These are phyloP conservation scores for Adelosebastes latens DNA, from an alignment of 2,797 vertebrate species.

Conservation along the genomic window DNA sequence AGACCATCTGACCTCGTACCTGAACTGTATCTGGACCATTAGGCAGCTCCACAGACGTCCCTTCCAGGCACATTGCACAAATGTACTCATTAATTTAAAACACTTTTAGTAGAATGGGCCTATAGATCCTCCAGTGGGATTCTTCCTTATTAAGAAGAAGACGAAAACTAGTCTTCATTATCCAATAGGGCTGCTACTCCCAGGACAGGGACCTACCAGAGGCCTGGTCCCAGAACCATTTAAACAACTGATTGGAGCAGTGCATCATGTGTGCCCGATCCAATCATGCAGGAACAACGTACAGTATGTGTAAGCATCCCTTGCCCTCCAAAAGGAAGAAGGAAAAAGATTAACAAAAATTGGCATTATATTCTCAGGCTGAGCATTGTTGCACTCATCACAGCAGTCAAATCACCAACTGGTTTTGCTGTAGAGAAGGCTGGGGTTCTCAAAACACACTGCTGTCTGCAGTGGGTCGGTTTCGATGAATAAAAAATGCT, in stretches of 20 bases:
- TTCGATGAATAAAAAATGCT: slow-evolving; percentile 39
- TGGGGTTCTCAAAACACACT: slow-evolving; percentile 1
- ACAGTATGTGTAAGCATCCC: not conserved
- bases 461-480: slow-evolving; percentile 15
- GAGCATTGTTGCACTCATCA: not conserved
- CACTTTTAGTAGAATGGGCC: slow-evolving; percentile 1
- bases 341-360: not conserved
- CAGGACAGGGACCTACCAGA: slow-evolving; percentile 5
- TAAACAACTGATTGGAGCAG: not conserved
- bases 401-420: slow-evolving; percentile 15
- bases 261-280: not conserved
- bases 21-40: not conserved
- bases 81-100: slow-evolving; percentile 24
- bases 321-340: not conserved
- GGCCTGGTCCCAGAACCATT: slow-evolving; percentile 5
- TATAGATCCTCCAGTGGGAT: not conserved
- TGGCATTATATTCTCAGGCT: not conserved
- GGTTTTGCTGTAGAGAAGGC: not conserved
- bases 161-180: slow-evolving; percentile 17
- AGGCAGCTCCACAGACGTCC: not conserved
- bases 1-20: not conserved
- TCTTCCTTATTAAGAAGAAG: not conserved
- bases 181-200: not conserved
- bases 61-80: not conserved
- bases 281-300: slow-evolving; percentile 6